phyloP scores from a whole-genome alignment of 64 coral and sea anemone species.

The Montipora capricornis region DNA sequence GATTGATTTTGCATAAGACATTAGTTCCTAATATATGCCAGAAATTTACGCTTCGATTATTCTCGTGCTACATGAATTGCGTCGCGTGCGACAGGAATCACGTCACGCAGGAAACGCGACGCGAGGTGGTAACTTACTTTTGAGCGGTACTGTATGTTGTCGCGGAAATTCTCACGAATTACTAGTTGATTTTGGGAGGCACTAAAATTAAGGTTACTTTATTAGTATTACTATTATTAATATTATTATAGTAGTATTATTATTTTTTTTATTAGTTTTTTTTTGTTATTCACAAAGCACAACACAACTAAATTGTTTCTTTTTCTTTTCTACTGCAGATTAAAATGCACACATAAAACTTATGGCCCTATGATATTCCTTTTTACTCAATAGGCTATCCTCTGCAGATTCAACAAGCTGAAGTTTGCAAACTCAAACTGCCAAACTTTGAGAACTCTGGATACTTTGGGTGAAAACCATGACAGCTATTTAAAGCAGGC shows the following conservation, averaged over 20 bases:
- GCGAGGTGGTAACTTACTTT: too few relatives aligned
- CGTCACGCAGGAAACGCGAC: too few relatives aligned
- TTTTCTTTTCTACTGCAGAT: neutral
- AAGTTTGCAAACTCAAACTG: slow-evolving; percentile 40
- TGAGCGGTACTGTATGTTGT: slow-evolving; percentile 2
- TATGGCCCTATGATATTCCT: neutral
- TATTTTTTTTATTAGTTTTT: neutral
- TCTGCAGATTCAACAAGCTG: slow-evolving; percentile 51
- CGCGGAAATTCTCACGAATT: slow-evolving; percentile 29
- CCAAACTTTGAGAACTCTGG: slow-evolving; percentile 18
- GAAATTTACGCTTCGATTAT: neutral
- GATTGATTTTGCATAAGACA: too few relatives aligned
- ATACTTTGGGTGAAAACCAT: slow-evolving; percentile 48
- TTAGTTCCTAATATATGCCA: too few relatives aligned
- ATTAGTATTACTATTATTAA: neutral
- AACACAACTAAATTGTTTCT: neutral
- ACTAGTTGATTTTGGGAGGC: slow-evolving; percentile 19
- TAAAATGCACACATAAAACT: neutral
- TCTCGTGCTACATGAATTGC: neutral
- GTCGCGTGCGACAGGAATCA: neutral
- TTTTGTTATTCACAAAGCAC: neutral
- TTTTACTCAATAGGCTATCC: slow-evolving; percentile 17
- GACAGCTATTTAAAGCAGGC: neutral
- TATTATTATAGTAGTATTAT: slow-evolving; percentile 1
- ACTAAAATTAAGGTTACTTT: neutral